Conservation (phyloP, 2,888 invertebrate species). For the Drosophila rubida region DNA sequence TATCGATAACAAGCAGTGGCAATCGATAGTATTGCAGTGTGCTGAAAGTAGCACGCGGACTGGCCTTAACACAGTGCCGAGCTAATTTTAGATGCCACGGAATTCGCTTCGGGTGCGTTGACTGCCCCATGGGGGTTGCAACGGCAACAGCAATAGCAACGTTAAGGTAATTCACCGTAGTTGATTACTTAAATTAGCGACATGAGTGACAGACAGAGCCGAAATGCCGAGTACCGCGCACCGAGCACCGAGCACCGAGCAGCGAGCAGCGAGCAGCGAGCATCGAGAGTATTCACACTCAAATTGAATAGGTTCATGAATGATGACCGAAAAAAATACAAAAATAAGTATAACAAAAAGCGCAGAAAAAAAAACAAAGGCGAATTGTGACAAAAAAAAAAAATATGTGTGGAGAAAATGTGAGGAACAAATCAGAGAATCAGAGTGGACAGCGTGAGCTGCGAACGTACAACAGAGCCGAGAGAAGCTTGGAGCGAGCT, state of each 20-base stretch:
- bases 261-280: constrained; percentile 5
- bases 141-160: background rate
- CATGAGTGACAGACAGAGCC: constrained; percentile 70
- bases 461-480: constrained; percentile 11
- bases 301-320: constrained; percentile 69
- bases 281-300: constrained; percentile 38
- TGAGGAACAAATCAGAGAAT: constrained; percentile 17
- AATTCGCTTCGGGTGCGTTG: constrained; percentile 43
- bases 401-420: constrained; percentile 15
- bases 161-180: constrained; percentile 48
- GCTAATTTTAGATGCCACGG: constrained; percentile 36
- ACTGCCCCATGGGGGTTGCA: constrained; percentile 49
- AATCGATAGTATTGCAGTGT: constrained; percentile 6
- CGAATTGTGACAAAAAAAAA: no score
- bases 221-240: background rate
- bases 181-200: constrained; percentile 78
- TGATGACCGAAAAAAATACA: constrained; percentile 47
- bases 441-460: constrained; percentile 17
- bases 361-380: constrained; percentile 27
- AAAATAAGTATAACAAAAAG: background rate
- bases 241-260: constrained; percentile 9
- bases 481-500: constrained; percentile 41
- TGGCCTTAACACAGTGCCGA: constrained; percentile 1
- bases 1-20: background rate
- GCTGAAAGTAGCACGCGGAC: background rate